phyloP scores from a whole-genome alignment of 2,113 vertebrate genomes.

The Nanorana parkeri region DNA sequence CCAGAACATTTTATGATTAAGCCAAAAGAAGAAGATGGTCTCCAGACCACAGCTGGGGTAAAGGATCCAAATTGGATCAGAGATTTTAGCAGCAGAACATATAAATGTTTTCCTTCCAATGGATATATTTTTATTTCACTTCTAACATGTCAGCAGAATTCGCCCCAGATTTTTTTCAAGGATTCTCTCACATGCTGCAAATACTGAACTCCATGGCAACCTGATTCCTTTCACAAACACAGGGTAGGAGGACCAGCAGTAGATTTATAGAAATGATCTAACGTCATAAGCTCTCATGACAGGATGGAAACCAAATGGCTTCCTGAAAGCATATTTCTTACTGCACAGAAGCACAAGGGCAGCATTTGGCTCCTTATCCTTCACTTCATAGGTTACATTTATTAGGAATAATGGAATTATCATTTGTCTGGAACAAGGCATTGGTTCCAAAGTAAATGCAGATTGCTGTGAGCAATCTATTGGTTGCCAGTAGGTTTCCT shows the following conservation, averaged over 20 bases:
- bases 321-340: slow-evolving; percentile 63
- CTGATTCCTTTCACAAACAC: slow-evolving; percentile 57
- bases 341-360: slow-evolving; percentile 56
- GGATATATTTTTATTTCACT: slow-evolving; percentile 8
- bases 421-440: slow-evolving; percentile 21
- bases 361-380: slow-evolving; percentile 20
- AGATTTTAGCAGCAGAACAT: background rate
- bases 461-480: background rate
- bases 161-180: slow-evolving; percentile 24
- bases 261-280: slow-evolving; percentile 64
- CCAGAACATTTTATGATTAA: background rate
- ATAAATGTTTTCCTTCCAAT: background rate
- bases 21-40: background rate
- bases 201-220: slow-evolving; percentile 52
- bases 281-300: slow-evolving; percentile 65
- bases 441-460: slow-evolving; percentile 33
- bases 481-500: background rate
- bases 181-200: slow-evolving; percentile 40
- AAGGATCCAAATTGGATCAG: background rate
- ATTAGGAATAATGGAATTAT: slow-evolving; percentile 36
- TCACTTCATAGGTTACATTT: slow-evolving; percentile 27
- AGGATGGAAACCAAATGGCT: slow-evolving; percentile 59
- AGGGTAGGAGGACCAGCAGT: slow-evolving; percentile 17
- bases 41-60: background rate
- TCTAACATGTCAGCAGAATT: slow-evolving; percentile 21